These are phyloP conservation scores for Craseonycteris thonglongyai DNA, from an alignment of 2,113 vertebrate genomes.

Conservation along the genomic window DNA sequence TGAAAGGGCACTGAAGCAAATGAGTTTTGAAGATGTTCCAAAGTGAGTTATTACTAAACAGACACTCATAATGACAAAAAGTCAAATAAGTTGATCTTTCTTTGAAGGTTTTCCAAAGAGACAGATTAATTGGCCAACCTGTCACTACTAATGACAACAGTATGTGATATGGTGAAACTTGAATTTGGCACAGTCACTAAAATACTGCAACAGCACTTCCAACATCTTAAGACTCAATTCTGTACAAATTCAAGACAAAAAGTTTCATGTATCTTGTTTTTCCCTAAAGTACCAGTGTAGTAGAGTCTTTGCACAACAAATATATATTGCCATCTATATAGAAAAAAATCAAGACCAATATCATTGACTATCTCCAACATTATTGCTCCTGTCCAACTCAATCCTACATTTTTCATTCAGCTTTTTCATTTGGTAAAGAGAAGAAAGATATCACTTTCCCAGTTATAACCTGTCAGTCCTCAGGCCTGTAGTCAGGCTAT, in stretches of 20 bases:
- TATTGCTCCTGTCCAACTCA: not conserved
- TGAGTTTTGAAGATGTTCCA: slow-evolving; percentile 57
- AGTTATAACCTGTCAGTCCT: not conserved
- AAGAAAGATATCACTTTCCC: not conserved
- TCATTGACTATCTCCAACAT: not conserved
- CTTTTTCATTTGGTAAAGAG: not conserved
- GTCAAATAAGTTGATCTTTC: slow-evolving; percentile 41
- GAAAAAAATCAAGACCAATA: not conserved
- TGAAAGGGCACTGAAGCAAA: slow-evolving; percentile 45
- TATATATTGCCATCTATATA: not conserved
- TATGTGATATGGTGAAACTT: not conserved
- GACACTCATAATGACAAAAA: slow-evolving; percentile 31
- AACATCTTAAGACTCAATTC: not conserved
- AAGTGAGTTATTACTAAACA: slow-evolving; percentile 46
- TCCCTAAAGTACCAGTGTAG: not conserved
- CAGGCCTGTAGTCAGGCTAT: not conserved
- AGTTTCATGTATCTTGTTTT: not conserved
- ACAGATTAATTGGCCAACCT: slow-evolving; percentile 44
- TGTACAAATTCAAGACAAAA: slow-evolving; percentile 3
- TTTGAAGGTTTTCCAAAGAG: slow-evolving; percentile 57
- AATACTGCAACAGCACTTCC: not conserved
- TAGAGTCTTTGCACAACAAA: not conserved
- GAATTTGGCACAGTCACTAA: not conserved
- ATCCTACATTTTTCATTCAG: not conserved
- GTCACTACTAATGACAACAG: slow-evolving; percentile 29